phyloP scores from a whole-genome alignment of 2,797 vertebrate species.

The Sebastes cheni region DNA sequence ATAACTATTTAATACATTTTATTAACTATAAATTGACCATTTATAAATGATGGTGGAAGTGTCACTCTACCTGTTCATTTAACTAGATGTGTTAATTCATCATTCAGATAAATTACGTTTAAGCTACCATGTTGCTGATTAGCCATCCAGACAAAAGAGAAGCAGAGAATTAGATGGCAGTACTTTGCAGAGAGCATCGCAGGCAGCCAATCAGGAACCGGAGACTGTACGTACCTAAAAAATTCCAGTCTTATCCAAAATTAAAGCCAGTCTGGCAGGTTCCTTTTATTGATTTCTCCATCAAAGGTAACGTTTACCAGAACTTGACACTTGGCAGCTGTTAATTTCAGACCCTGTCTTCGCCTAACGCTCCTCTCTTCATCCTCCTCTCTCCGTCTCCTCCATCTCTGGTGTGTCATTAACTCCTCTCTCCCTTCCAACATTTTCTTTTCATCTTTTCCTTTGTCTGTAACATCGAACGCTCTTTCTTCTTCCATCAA shows the following conservation, averaged over 20 bases:
- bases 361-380: neutral
- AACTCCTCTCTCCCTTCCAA: conserved; percentile 31
- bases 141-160: neutral
- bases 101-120: accelerated
- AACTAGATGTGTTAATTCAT: neutral
- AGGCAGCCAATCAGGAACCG: conserved; percentile 24
- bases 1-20: too few relatives aligned
- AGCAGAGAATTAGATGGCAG: neutral
- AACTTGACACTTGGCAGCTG: conserved; percentile 29
- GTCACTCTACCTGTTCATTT: too few relatives aligned
- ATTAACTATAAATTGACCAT: too few relatives aligned
- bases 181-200: neutral
- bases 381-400: neutral
- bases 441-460: conserved; percentile 50
- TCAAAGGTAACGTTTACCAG: conserved; percentile 7
- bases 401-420: conserved; percentile 56
- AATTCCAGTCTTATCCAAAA: conserved; percentile 10
- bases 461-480: conserved; percentile 37
- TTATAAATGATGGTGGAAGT: too few relatives aligned
- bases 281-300: neutral
- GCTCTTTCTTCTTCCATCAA: conserved; percentile 57
- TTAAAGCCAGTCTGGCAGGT: conserved; percentile 13
- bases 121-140: neutral
- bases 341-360: conserved; percentile 49
- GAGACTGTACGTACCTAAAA: neutral